Conservation (phyloP, 2,797 vertebrate genomes). For the Sebastolobus alascanus region DNA sequence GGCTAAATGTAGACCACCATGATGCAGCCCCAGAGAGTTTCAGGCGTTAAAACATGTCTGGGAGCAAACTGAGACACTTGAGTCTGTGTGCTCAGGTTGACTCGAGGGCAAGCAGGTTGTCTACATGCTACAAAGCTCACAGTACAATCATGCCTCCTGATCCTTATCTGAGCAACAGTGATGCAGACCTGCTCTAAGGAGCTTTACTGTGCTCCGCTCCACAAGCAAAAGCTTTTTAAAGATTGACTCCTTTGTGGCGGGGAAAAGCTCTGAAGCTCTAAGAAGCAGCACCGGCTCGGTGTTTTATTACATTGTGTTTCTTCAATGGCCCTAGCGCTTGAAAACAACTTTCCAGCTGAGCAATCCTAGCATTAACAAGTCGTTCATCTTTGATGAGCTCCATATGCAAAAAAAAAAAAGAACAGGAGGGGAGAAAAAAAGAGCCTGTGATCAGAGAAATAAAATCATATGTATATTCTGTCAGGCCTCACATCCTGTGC, state of each 20-base stretch:
- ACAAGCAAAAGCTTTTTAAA: slow-evolving; percentile 78
- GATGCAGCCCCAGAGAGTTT: slow-evolving; percentile 62
- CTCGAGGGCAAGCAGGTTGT: slow-evolving; percentile 58
- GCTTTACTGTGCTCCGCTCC: slow-evolving; percentile 69
- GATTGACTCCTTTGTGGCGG: slow-evolving; percentile 72
- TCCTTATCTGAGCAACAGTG: slow-evolving; percentile 77
- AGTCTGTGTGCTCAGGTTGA: slow-evolving; percentile 54
- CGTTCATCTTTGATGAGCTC: slow-evolving; percentile 83
- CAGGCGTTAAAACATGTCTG: slow-evolving; percentile 74
- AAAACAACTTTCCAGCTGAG: slow-evolving; percentile 86
- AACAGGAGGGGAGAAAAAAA: slow-evolving; percentile 32
- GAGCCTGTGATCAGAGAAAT: slow-evolving; percentile 78
- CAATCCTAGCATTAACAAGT: slow-evolving; percentile 84
- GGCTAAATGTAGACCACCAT: slow-evolving; percentile 74
- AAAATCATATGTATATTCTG: slow-evolving; percentile 83
- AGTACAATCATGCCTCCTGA: slow-evolving; percentile 67
- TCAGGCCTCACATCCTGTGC: slow-evolving; percentile 76
- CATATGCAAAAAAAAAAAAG: slow-evolving; percentile 83
- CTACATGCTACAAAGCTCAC: slow-evolving; percentile 58
- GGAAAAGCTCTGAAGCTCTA: slow-evolving; percentile 66
- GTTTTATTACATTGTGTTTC: slow-evolving; percentile 81
- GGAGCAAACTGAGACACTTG: slow-evolving; percentile 64
- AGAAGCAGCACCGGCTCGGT: slow-evolving; percentile 63
- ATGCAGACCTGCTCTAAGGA: slow-evolving; percentile 62
- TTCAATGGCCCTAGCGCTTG: slow-evolving; percentile 59